Evolutionary conservation across 1,140 invertebrate species (phyloP), one percentile per base, ranked within the genome.

Genomic region (Panulirus ornatus): DNA sequence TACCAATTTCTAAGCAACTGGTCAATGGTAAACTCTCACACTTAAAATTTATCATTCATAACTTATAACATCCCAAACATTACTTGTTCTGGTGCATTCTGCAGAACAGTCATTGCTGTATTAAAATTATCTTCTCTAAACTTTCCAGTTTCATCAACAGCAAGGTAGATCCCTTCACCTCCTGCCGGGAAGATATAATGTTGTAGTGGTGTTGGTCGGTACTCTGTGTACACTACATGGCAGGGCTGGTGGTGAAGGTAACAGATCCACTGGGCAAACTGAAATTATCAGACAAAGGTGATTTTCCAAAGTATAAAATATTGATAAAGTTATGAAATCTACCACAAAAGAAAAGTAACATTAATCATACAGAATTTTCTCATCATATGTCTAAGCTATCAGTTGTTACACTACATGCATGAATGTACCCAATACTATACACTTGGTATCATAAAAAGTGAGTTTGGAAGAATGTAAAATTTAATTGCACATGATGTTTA

Each of bases 201-300:
- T 94, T 99, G 98, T 44, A 99, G 94, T 0, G 99, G 99, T 0
- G 98, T 99, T 2, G 99, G 99, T 78, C 99, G 94, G 93, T 97
- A 99, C 94, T 99, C 99, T 0, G 99, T 99, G 93, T 99, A 99
- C 54, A 99, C 98, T 36, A 99, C 99, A 94, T 99, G 99, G 93
- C 99, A 99, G 0, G 99, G 98, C 94, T 99, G 97, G 86, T 97
- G 96, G 94, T 99, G 99, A 36, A 99, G 95, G 94, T 99, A 97
- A 88, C 97, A 96, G 71, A 99, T 98, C 99, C 99, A 99, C 94
- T 99, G 98, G 14, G 97, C 98, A 95, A 99, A 99, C 93, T 98
- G 83, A n/a, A 81, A 75, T 30, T 0, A 30, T 6, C 14, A n/a
- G n/a, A n/a, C n/a, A n/a, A n/a, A n/a, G n/a, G n/a, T n/a, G n/a